These are phyloP conservation scores for Gavialis gangeticus DNA, from an alignment of 2,113 vertebrate species.

Conservation along the genomic window DNA sequence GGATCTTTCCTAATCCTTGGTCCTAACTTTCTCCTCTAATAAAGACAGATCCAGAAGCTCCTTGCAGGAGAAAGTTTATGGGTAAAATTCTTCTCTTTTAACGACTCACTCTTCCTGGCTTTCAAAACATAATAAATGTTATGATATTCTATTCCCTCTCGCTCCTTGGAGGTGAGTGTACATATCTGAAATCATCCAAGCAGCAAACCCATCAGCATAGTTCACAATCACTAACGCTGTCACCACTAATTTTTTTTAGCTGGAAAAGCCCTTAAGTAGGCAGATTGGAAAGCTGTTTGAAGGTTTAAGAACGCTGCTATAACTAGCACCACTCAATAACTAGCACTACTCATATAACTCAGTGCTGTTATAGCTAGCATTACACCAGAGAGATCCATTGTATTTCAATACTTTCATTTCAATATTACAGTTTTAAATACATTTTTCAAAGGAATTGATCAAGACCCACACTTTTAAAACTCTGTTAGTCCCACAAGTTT, in stretches of 20 bases:
- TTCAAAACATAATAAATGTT: not conserved
- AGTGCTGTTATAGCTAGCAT: not conserved
- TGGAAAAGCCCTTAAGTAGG: not conserved
- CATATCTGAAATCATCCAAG: conserved; percentile 14
- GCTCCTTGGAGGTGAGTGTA: conserved; percentile 25
- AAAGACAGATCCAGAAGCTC: not conserved
- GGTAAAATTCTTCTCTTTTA: not conserved
- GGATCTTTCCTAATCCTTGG: not conserved
- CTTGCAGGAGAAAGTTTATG: not conserved
- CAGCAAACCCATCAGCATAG: conserved; percentile 36
- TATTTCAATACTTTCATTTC: not conserved
- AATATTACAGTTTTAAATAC: not conserved
- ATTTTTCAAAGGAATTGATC: not conserved
- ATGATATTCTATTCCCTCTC: not conserved
- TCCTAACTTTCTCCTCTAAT: not conserved
- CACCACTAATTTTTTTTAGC: not conserved
- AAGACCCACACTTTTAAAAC: not conserved
- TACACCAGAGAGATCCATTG: not conserved
- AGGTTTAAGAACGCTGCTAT: not conserved
- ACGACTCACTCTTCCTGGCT: not conserved
- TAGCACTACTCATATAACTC: too few species aligned
- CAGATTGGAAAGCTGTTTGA: not conserved
- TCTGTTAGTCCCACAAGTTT: not conserved
- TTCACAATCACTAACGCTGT: not conserved
- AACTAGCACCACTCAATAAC: not conserved